These are phyloP conservation scores for Cephus sareptanus DNA, from an alignment of 2,888 invertebrate genomes.

Conservation along the genomic window DNA sequence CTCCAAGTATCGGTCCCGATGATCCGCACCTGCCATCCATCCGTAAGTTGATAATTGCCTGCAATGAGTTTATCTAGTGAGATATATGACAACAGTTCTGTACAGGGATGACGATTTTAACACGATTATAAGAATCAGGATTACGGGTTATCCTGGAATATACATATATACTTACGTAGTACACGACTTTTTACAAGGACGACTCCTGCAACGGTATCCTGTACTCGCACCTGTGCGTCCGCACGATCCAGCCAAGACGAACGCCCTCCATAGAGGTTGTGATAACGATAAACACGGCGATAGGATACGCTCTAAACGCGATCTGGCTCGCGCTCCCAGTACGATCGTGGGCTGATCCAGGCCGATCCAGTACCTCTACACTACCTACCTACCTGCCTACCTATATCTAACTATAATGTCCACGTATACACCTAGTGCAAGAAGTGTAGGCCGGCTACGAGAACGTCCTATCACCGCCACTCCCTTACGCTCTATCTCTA, in stretches of 20 bases:
- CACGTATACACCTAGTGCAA: neutral
- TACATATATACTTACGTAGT: neutral
- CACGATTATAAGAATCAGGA: neutral
- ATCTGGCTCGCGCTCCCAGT: neutral
- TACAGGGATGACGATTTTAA: neutral
- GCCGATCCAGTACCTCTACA: neutral
- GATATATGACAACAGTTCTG: neutral
- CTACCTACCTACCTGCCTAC: neutral
- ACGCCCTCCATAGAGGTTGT: neutral
- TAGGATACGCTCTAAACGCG: neutral
- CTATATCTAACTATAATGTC: neutral
- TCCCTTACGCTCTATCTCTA: neutral
- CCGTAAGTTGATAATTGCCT: conserved; percentile 11
- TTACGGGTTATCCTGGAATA: neutral
- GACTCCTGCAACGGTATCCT: neutral
- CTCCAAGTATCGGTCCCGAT: conserved; percentile 4
- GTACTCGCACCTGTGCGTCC: neutral
- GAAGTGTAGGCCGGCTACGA: neutral
- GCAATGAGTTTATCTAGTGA: neutral
- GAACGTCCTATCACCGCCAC: neutral
- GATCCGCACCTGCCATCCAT: conserved; percentile 19
- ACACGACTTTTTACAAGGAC: neutral
- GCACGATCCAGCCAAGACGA: neutral
- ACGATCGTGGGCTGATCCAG: neutral
- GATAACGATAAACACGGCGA: neutral